phyloP scores from a whole-genome alignment of 1,140 invertebrate genomes.

The Drosophila azteca region DNA sequence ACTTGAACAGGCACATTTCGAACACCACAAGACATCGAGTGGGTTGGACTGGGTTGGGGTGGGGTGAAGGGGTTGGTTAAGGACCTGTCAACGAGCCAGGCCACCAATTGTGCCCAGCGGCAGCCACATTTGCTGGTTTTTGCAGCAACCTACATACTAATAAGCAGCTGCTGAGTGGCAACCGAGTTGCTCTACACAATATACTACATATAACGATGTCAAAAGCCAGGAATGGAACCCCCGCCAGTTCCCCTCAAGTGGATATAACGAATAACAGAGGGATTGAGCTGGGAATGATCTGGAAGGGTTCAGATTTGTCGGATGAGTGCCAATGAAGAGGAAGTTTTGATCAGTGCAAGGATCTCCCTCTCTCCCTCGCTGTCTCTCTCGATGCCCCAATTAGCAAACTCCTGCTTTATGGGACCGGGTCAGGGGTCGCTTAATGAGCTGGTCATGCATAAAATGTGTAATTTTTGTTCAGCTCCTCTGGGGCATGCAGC shows the following conservation, averaged over 20 bases:
- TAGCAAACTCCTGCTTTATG: background rate
- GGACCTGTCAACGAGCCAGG: conserved; percentile 25
- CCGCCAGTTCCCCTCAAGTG: conserved; percentile 52
- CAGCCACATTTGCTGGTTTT: conserved; percentile 70
- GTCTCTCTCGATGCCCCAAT: conserved; percentile 13
- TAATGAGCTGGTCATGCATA: conserved; percentile 66
- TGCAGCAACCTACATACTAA: conserved; percentile 53
- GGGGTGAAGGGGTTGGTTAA: background rate
- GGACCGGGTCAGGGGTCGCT: conserved; percentile 2
- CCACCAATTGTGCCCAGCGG: conserved; percentile 76
- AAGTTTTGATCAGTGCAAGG: conserved; percentile 4
- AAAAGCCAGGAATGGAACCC: conserved; percentile 4
- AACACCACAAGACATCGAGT: conserved; percentile 42
- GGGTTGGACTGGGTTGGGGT: conserved; percentile 9
- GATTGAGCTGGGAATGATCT: conserved; percentile 9
- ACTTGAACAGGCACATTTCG: conserved; percentile 40
- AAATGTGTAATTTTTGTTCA: conserved; percentile 37
- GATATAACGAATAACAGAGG: conserved; percentile 30
- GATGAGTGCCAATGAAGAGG: conserved; percentile 5
- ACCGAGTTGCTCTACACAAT: conserved; percentile 39
- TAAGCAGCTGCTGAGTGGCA: conserved; percentile 40
- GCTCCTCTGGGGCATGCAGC: conserved; percentile 38
- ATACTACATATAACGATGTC: conserved; percentile 52
- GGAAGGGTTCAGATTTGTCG: conserved; percentile 12
- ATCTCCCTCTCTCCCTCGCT: too few species aligned